Conservation (phyloP, 2,888 invertebrate species). For the Prosopocoilus inquinatus region DNA sequence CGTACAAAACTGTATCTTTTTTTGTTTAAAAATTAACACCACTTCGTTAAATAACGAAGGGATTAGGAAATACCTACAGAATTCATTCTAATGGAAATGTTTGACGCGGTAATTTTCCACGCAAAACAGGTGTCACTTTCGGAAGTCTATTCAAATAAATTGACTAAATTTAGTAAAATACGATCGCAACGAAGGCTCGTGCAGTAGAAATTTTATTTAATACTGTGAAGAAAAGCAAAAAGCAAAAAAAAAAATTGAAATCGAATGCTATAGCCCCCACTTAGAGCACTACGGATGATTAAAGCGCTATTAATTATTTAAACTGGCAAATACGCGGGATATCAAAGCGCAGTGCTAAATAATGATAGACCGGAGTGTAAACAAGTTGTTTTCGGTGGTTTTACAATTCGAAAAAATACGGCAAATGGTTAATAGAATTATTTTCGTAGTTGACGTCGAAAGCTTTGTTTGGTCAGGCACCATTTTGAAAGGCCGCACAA, state of each 20-base stretch:
- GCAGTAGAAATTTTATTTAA: no score
- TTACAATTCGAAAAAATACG: neutral
- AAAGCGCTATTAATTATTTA: slow-evolving; percentile 19
- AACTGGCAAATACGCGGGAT: slow-evolving; percentile 18
- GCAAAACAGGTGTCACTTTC: no score
- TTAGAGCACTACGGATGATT: slow-evolving; percentile 15
- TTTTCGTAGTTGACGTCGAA: slow-evolving; percentile 17
- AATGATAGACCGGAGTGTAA: neutral
- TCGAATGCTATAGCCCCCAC: slow-evolving; percentile 11
- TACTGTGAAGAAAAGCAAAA: no score
- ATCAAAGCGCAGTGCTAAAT: neutral
- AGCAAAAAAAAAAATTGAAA: neutral
- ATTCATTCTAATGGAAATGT: no score
- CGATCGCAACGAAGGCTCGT: no score
- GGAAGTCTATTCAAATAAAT: no score
- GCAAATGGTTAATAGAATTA: neutral
- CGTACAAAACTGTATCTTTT: no score
- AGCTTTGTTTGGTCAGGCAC: slow-evolving; percentile 55
- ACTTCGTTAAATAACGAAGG: no score
- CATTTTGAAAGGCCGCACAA: slow-evolving; percentile 56
- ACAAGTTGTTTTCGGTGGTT: neutral
- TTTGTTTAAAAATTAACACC: no score
- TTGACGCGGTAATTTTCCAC: no score
- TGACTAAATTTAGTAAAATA: no score
- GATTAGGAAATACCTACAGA: no score